A percentile compares a stretch with the other conserved stretches of the same genome.
These are phyloP conservation scores for Garrulus glandarius DNA, from an alignment of 2,797 vertebrate species.

Conservation along the genomic window DNA sequence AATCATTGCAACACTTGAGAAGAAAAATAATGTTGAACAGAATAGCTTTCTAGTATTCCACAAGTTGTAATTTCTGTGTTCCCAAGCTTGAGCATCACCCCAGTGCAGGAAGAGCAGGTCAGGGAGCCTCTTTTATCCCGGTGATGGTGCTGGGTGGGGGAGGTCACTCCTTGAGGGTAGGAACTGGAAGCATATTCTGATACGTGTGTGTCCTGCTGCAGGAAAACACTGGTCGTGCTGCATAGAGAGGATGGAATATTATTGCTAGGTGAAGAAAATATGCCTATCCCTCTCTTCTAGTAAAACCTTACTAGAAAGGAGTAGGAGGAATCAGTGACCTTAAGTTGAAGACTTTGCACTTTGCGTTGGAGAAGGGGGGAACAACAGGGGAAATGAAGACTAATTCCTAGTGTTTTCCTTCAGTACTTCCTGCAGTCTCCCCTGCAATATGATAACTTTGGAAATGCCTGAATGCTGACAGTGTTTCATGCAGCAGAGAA, in stretches of 20 bases:
- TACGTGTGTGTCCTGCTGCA: background rate
- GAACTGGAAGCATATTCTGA: background rate
- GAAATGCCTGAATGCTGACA: background rate
- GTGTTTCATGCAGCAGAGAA: background rate
- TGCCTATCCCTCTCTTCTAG: background rate
- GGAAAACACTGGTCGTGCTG: rapidly evolving
- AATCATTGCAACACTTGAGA: background rate
- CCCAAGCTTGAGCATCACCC: background rate
- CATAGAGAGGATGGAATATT: background rate
- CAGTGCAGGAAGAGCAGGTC: background rate
- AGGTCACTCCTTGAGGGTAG: background rate
- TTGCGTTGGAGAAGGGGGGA: background rate
- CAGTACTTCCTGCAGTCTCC: background rate
- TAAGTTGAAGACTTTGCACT: background rate
- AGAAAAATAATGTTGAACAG: background rate
- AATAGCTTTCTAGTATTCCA: background rate
- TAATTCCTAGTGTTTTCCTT: background rate
- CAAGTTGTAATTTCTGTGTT: background rate
- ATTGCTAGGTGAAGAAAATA: background rate
- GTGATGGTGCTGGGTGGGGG: background rate
- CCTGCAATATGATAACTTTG: background rate
- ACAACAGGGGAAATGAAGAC: background rate
- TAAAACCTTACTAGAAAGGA: background rate
- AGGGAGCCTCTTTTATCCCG: background rate
- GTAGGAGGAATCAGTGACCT: background rate